Evolutionary conservation across 2,113 vertebrate genomes (phyloP).

Genomic region (Pavo muticus): DNA sequence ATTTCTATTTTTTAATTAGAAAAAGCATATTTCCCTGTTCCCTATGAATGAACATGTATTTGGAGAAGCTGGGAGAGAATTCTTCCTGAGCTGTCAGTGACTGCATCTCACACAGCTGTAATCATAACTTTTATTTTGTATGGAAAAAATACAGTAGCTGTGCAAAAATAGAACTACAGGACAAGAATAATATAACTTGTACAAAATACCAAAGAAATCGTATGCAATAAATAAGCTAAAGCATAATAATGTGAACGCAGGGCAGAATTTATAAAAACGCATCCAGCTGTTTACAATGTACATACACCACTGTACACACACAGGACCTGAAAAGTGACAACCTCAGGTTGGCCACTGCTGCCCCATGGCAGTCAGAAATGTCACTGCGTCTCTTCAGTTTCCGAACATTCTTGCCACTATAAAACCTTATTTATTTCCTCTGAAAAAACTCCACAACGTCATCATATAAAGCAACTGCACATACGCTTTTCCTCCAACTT

Average conservation of each 20-base stretch:
- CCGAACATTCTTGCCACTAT: constrained; percentile 47
- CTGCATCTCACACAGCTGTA: constrained; percentile 36
- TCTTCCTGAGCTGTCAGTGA: background rate
- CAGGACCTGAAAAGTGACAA: background rate
- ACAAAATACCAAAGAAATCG: constrained; percentile 87
- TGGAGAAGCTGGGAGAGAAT: background rate
- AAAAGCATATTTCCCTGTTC: background rate
- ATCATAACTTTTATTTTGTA: constrained; percentile 81
- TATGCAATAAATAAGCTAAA: constrained; percentile 92
- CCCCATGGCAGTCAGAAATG: constrained; percentile 11
- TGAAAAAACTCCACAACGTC: constrained; percentile 37
- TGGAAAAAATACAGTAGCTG: constrained; percentile 87
- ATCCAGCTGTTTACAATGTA: constrained; percentile 45
- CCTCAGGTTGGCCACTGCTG: background rate
- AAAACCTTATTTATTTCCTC: constrained; percentile 44
- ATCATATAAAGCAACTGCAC: constrained; percentile 34
- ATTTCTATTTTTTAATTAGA: background rate
- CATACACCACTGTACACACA: constrained; percentile 4
- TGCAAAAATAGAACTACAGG: constrained; percentile 95
- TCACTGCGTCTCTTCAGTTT: background rate
- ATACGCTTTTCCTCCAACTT: constrained; percentile 11
- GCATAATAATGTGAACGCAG: constrained; percentile 59
- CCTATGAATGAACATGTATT: rapidly evolving
- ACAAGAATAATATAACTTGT: constrained; percentile 89
- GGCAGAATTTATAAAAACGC: constrained; percentile 24